phyloP scores from a whole-genome alignment of 2,113 vertebrate species.

The Taxidea taxus region DNA sequence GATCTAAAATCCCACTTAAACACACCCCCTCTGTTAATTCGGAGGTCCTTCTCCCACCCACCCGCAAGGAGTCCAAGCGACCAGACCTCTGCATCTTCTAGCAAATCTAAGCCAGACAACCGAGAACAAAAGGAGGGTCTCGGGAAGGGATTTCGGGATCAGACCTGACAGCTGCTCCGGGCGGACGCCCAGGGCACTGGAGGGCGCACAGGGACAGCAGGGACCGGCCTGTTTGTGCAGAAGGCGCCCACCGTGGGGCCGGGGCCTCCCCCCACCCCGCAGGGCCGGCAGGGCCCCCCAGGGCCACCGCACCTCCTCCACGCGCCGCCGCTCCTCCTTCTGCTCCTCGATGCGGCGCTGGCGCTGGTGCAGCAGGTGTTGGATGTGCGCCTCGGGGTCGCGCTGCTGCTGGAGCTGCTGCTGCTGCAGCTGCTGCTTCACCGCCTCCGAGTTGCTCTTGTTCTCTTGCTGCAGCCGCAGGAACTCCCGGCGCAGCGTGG shows the following conservation, averaged over 20 bases:
- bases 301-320: constrained; percentile 87
- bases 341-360: constrained; percentile 94
- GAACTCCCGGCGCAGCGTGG: constrained; percentile 92
- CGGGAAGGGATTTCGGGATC: background rate
- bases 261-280: too few relatives aligned
- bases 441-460: constrained; percentile 89
- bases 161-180: background rate
- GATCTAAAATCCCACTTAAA: too few relatives aligned
- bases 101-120: background rate
- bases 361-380: constrained; percentile 92
- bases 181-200: too few relatives aligned
- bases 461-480: constrained; percentile 95
- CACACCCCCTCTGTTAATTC: background rate
- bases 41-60: background rate
- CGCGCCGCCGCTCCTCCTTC: constrained; percentile 91
- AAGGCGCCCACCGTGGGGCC: background rate
- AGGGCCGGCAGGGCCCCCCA: background rate
- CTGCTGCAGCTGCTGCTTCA: constrained; percentile 90
- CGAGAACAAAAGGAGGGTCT: background rate
- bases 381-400: constrained; percentile 92
- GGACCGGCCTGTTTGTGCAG: background rate
- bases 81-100: background rate
- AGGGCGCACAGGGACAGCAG: too few relatives aligned
- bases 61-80: background rate
- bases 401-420: constrained; percentile 88